phyloP scores from a whole-genome alignment of 2,797 vertebrate species.

The Nyctibius grandis region DNA sequence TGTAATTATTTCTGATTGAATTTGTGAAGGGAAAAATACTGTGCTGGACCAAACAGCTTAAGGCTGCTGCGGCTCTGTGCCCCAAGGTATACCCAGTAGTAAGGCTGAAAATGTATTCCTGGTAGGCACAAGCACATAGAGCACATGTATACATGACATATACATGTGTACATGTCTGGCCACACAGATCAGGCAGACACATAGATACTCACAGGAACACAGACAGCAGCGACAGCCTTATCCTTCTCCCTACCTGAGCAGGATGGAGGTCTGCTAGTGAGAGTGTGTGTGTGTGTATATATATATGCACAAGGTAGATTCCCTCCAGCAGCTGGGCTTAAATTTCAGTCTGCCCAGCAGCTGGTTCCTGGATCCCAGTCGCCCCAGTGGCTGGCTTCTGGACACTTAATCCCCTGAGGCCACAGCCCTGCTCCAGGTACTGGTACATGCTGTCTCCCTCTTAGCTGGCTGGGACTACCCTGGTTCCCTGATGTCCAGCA shows the following conservation, averaged over 20 bases:
- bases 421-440: not conserved
- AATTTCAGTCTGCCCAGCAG: not conserved
- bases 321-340: not conserved
- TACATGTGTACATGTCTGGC: not conserved
- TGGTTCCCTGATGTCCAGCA: not conserved
- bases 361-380: not conserved
- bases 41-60: not conserved
- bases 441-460: not conserved
- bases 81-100: not conserved
- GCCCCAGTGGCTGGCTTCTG: not conserved
- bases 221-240: not conserved
- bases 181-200: not conserved
- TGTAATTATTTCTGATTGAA: not conserved
- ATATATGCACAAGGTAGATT: not conserved
- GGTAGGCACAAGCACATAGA: not conserved
- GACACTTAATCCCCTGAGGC: not conserved
- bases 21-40: not conserved
- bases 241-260: not conserved
- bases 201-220: not conserved
- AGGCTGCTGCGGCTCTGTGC: not conserved
- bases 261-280: not conserved
- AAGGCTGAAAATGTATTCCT: not conserved
- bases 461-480: not conserved
- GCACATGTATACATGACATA: not conserved
- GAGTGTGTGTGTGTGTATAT: accelerated